Evolutionary conservation across 2,888 invertebrate genomes (phyloP).

Genomic region (Rhyacophila evoluta): DNA sequence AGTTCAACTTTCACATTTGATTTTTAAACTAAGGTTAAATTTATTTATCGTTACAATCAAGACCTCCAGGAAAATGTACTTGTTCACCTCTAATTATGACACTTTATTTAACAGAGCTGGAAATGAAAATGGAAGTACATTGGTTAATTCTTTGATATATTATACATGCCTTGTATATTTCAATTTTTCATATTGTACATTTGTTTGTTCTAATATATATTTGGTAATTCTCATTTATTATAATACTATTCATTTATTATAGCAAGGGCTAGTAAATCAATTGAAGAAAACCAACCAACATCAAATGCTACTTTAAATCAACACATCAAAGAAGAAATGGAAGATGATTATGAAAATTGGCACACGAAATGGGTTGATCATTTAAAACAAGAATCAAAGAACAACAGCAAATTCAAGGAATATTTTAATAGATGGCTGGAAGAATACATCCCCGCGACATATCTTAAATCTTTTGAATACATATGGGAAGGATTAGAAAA

Average conservation of each 20-base stretch:
- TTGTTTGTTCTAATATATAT: no score
- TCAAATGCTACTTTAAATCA: not conserved
- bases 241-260: not conserved
- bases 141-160: no score
- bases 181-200: no score
- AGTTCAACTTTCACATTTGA: no score
- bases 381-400: not conserved
- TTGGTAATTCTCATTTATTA: no score
- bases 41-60: no score
- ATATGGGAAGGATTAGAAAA: not conserved
- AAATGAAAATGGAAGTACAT: no score
- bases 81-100: no score
- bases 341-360: not conserved
- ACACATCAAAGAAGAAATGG: not conserved
- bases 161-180: no score
- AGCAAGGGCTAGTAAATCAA: not conserved
- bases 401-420: not conserved
- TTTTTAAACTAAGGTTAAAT: no score
- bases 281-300: not conserved
- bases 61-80: no score
- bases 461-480: not conserved
- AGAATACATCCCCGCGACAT: not conserved
- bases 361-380: not conserved
- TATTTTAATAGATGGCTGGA: not conserved
- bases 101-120: no score